Evolutionary conservation across 2,888 invertebrate genomes (phyloP), one percentile per base, ranked within the genome.

Genomic region (Acrobasis suavella): DNA sequence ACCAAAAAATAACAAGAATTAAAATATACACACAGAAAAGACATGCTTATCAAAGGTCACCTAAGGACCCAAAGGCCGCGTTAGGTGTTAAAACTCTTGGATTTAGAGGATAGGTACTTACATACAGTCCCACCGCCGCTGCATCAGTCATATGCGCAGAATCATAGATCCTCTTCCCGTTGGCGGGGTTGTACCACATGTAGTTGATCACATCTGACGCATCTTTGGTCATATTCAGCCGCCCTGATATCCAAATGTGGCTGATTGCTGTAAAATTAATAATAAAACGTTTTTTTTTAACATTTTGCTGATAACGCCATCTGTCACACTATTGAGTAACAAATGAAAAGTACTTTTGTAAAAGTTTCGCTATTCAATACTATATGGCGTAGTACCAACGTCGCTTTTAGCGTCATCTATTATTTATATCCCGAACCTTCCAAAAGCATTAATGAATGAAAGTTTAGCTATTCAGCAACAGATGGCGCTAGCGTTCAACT

Each of bases 181-280:
- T 83, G 9, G 42, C 64, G 0, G 91, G 91, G 59, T 87, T 90
- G 68, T 76, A 77, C 91, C 91, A 91, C 0, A 68, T 60, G 67
- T 83, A 89, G 0, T 70, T 65, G 0, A 85, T 65, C 0, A 67
- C 62, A 14, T 87, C 89, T 0, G 77, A 74, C 0, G 67, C 37
- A 46, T 91, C 89, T 64, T 81, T 86, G 0, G 85, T 79, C 82
- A 86, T 83, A 63, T 91, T 90, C 46, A 92, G 67, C 1, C 83
- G 86, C 0, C 92, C 92, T 0, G 89, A 84, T 12, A 92, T 73
- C 92, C 92, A 92, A 9, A 92, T 75, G 69, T 92, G 92, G 60
- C 78, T 80, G 1, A 92, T 75, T 2, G 91, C 91, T 91, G 72
- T 1, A 79, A 80, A 37, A 61, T n/a, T n/a, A 51, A 52, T 12